A percentile compares a stretch with the other conserved stretches of the same genome.
Evolutionary conservation across 2,888 invertebrate species (phyloP).

Genomic region (Perdita meconis): DNA sequence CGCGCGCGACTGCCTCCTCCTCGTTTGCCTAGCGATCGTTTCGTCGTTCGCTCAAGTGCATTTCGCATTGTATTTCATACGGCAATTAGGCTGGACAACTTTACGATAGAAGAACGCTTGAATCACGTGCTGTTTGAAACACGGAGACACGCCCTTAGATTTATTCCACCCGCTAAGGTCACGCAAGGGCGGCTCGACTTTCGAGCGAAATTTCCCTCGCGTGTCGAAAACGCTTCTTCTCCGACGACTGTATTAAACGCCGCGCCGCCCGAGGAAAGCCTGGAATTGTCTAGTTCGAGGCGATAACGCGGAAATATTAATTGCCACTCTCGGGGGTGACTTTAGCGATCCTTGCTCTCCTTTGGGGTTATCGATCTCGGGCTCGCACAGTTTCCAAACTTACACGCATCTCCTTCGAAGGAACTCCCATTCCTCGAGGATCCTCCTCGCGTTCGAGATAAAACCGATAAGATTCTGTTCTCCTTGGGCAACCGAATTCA

Average conservation of each 20-base stretch:
- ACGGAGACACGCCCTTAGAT: conserved; percentile 47
- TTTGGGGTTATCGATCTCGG: background rate
- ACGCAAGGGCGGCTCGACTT: conserved; percentile 39
- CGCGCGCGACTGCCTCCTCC: background rate
- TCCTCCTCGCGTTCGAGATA: no score
- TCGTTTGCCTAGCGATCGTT: background rate
- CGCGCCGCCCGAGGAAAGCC: background rate
- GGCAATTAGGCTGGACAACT: conserved; percentile 25
- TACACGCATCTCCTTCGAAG: background rate
- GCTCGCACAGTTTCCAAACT: no score
- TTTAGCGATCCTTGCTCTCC: background rate
- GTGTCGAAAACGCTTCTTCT: conserved; percentile 25
- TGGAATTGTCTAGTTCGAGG: conserved; percentile 34
- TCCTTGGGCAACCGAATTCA: no score
- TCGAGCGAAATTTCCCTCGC: conserved; percentile 20
- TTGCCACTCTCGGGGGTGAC: background rate
- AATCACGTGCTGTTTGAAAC: conserved; percentile 44
- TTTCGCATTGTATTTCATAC: conserved; percentile 48
- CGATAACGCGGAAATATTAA: conserved; percentile 30
- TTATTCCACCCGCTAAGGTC: conserved; percentile 45
- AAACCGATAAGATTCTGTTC: no score
- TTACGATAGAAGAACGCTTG: conserved; percentile 44
- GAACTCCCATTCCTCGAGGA: background rate
- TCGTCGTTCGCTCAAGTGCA: background rate
- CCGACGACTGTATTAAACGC: background rate